Evolutionary conservation across 2,888 invertebrate species (phyloP), one percentile per base, ranked within the genome.

Genomic region (Hylaea fasciaria): DNA sequence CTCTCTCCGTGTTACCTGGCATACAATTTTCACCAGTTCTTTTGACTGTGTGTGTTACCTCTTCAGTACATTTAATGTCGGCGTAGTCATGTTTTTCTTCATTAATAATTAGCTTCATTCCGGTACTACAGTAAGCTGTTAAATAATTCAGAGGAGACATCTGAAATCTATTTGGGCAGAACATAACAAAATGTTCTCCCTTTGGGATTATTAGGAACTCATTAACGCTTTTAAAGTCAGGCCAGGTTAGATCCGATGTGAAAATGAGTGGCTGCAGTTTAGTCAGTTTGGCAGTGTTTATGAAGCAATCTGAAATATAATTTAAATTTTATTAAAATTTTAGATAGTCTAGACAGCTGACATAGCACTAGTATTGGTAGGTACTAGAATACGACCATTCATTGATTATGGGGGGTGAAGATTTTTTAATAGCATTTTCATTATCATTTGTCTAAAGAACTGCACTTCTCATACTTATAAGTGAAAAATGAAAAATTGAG

Each of bases 291-390:
- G 68, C 50, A 2, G 74, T 65, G 46, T 82, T 72, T 12, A 87
- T 49, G 11, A 70, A 46, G 61, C 88, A 88, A 56, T 79, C 87
- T 88, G 77, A 35, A 78, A 81, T 57, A 57, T 45, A 66, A 50
- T 39, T 12, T 29, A 29, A 41, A 29, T 22, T 3, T 22, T 22
- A 22, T 22, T 22, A 22, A n/a, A n/a, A n/a, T n/a, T n/a, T n/a
- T n/a, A n/a, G n/a, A n/a, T n/a, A n/a, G n/a, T n/a, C n/a, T n/a
- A n/a, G n/a, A n/a, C n/a, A n/a, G n/a, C n/a, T n/a, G n/a, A n/a
- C n/a, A n/a, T n/a, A n/a, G n/a, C n/a, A n/a, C n/a, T n/a, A n/a
- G n/a, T n/a, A n/a, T n/a, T n/a, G n/a, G n/a, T n/a, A n/a, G n/a
- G n/a, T n/a, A n/a, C n/a, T n/a, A n/a, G n/a, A n/a, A n/a, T n/a